Evolutionary conservation across 2,113 vertebrate genomes (phyloP).

Genomic region (Morone saxatilis): DNA sequence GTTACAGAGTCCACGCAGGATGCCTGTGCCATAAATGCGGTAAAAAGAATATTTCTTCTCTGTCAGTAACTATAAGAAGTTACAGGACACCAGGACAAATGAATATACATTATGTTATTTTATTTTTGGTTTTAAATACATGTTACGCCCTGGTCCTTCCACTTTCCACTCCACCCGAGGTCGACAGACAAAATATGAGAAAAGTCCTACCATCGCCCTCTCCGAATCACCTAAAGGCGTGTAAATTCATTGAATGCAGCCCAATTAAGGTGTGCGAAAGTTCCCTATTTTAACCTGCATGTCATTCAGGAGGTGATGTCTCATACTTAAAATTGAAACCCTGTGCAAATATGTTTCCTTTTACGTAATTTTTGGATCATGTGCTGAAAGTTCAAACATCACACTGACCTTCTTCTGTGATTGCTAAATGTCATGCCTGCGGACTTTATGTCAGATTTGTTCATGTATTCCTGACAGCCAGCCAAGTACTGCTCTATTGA

Average conservation of each 20-base stretch:
- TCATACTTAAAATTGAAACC: not conserved
- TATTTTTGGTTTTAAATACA: too few species aligned
- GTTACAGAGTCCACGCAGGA: slow-evolving; percentile 97
- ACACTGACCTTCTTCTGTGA: not conserved
- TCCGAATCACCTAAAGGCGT: slow-evolving; percentile 98
- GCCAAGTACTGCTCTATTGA: slow-evolving; percentile 23
- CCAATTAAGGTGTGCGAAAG: too few species aligned
- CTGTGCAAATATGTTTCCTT: not conserved
- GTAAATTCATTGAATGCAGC: slow-evolving; percentile 99
- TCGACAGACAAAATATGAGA: slow-evolving; percentile 99
- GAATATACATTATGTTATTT: not conserved
- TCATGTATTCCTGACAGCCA: not conserved
- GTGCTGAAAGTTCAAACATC: slow-evolving; percentile 3
- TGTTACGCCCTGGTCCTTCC: too few species aligned
- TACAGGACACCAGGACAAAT: not conserved
- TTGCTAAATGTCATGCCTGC: slow-evolving; percentile 29
- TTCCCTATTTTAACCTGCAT: not conserved
- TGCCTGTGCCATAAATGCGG: slow-evolving; percentile 98
- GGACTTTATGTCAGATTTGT: slow-evolving; percentile 26
- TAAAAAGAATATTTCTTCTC: slow-evolving; percentile 47
- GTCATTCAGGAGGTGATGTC: not conserved
- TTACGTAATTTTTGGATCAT: not conserved
- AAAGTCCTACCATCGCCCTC: slow-evolving; percentile 95
- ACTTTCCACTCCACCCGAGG: slow-evolving; percentile 87
- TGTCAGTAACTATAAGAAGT: not conserved